A percentile compares a stretch with the other conserved stretches of the same genome.
phyloP scores from a whole-genome alignment of 2,797 vertebrate species.

The Morelia viridis region DNA sequence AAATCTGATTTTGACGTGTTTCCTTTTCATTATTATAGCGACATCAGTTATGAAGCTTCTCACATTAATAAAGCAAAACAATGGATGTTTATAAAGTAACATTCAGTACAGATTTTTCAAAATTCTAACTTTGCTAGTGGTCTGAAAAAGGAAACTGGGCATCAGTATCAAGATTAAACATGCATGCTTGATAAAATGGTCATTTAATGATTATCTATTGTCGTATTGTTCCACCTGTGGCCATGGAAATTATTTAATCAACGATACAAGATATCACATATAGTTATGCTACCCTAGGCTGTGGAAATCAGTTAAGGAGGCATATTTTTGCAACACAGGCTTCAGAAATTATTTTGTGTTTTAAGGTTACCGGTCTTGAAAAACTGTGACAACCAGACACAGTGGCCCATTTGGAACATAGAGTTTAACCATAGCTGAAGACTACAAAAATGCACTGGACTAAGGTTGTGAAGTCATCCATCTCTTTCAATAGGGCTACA shows the following conservation, averaged over 20 bases:
- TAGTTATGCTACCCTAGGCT: background rate
- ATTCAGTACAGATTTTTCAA: slow-evolving; percentile 33
- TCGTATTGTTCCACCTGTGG: background rate
- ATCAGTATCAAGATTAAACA: background rate
- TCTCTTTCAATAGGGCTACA: background rate
- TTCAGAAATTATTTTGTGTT: background rate
- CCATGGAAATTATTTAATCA: slow-evolving; percentile 26
- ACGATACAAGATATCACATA: background rate
- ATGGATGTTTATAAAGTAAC: slow-evolving; percentile 45
- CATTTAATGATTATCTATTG: slow-evolving; percentile 14
- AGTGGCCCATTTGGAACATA: background rate
- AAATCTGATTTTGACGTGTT: background rate
- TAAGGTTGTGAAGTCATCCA: background rate
- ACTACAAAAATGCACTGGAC: background rate
- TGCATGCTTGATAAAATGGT: slow-evolving; percentile 34
- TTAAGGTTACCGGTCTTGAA: background rate
- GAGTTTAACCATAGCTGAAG: background rate
- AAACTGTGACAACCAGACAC: background rate
- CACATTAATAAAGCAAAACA: slow-evolving; percentile 52
- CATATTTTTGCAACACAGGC: background rate
- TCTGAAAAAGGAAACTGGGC: slow-evolving; percentile 24
- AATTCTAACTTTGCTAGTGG: slow-evolving; percentile 10
- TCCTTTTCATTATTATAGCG: background rate
- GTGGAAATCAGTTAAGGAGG: background rate
- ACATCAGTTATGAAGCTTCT: background rate